Evolutionary conservation across 2,888 invertebrate species (phyloP).

Genomic region (Punctoribates punctum): DNA sequence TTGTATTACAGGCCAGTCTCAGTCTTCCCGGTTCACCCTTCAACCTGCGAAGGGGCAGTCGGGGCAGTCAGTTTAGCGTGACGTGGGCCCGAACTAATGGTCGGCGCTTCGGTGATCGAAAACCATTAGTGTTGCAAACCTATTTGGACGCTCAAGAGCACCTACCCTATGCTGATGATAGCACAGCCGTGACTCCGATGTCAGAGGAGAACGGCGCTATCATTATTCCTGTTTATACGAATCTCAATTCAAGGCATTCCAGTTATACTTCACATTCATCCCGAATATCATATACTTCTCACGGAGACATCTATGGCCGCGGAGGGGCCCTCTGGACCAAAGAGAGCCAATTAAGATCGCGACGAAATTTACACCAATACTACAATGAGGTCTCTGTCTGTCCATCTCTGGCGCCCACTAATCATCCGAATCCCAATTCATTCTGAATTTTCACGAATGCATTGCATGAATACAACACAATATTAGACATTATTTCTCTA

Average conservation of each 20-base stretch:
- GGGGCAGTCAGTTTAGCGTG: constrained; percentile 71
- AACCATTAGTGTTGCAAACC: constrained; percentile 79
- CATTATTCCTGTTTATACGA: constrained; percentile 84
- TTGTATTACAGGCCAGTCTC: constrained; percentile 73
- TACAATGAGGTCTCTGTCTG: constrained; percentile 46
- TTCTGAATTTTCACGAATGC: too few species aligned
- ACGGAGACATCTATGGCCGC: constrained; percentile 77
- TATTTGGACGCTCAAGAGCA: constrained; percentile 78
- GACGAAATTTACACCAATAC: constrained; percentile 49
- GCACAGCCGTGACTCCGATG: constrained; percentile 95
- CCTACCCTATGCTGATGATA: constrained; percentile 94
- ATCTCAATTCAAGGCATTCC: constrained; percentile 80
- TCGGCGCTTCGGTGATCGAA: constrained; percentile 72
- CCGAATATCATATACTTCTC: constrained; percentile 86
- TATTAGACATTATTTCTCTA: background rate
- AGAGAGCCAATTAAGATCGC: constrained; percentile 71
- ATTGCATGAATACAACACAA: constrained; percentile 9
- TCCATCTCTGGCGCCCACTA: background rate
- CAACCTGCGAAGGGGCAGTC: constrained; percentile 82
- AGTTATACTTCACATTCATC: constrained; percentile 94
- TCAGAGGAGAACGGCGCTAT: constrained; percentile 95
- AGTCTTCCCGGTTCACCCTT: constrained; percentile 96
- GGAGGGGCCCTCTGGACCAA: constrained; percentile 67
- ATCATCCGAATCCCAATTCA: too few species aligned
- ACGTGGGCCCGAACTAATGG: constrained; percentile 68